Base-by-base conservation (phyloP, 2,888 invertebrate species). In the Geophilus truncorum region DNA sequence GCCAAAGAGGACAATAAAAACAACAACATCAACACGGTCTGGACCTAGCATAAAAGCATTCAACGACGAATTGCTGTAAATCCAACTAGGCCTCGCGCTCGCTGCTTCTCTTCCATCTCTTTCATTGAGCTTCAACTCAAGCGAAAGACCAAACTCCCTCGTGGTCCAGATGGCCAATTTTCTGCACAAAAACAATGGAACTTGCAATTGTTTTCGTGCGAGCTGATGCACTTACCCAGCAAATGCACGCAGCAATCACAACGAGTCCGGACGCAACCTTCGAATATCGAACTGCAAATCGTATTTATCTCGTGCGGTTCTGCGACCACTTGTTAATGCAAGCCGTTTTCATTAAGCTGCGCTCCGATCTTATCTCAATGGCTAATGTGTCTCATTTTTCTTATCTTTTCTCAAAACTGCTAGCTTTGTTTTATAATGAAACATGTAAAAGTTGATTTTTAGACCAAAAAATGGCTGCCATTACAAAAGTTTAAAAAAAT, bases 131-230 rank as follows among this genome's bases (percentile, higher is more conserved):
- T 23, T 70, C 70, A 28, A 70, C 25, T 70, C 25, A 25, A 70
- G 70, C 70, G 70, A 70, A 70, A 70, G 70, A 70, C 70, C 9
- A 70, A 70, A 70, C 70, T 70, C 70, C 70, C 51, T 70, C 15
- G 28, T 70, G 70, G 70, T 70, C 70, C 70, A 70, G 70, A 70
- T 70, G 70, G 70, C 70, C 70, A 70, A 70, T 70, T 70, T 70
- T 70, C 6, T 25, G 15, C 70, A 70, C 70, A 25, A 70, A 70
- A 70, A 70, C 70, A 70, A 28, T 70, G 70, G 9, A 70, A 70
- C 70, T 70, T 25, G 70, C 70, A 70, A 70, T 70, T 70, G 70
- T 70, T 70, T 70, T 70, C 25, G 25, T 28, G 28, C 28, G 28
- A 23, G 10, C 25, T 25, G 70, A 6, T 10, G n/a, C n/a, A n/a